Conservation (phyloP, 2,888 invertebrate species). For the Apamea sordens region DNA sequence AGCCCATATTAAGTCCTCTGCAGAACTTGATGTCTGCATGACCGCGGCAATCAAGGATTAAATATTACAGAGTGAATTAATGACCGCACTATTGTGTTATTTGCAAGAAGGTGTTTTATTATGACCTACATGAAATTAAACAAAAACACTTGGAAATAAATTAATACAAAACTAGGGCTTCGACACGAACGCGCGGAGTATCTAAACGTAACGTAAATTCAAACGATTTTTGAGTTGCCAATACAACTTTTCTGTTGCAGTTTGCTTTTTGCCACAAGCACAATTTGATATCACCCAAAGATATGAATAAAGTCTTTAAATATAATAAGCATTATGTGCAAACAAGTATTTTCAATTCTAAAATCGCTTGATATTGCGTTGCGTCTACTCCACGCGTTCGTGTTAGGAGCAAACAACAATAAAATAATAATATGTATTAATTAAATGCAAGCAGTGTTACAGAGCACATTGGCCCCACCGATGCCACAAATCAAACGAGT, state of each 20-base stretch:
- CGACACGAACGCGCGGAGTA: neutral
- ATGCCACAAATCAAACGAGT: constrained; percentile 26
- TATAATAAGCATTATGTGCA: neutral
- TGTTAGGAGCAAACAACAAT: neutral
- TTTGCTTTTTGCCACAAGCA: neutral
- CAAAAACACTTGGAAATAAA: neutral
- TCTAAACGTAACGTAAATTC: neutral
- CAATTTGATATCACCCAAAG: neutral
- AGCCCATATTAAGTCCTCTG: neutral
- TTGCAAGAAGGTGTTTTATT: neutral
- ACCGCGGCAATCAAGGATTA: neutral
- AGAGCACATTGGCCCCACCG: neutral
- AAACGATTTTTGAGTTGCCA: neutral
- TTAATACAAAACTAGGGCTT: neutral
- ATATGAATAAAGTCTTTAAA: neutral
- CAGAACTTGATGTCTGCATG: neutral
- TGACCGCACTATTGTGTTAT: neutral
- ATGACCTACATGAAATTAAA: neutral
- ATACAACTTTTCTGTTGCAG: neutral
- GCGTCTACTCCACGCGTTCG: neutral
- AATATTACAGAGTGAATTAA: neutral
- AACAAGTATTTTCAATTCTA: neutral
- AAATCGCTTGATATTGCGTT: neutral
- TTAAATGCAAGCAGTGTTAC: constrained; percentile 1
- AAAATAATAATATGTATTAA: neutral